Evolutionary conservation across 2,113 vertebrate genomes (phyloP).

Genomic region (Callorhinus ursinus): DNA sequence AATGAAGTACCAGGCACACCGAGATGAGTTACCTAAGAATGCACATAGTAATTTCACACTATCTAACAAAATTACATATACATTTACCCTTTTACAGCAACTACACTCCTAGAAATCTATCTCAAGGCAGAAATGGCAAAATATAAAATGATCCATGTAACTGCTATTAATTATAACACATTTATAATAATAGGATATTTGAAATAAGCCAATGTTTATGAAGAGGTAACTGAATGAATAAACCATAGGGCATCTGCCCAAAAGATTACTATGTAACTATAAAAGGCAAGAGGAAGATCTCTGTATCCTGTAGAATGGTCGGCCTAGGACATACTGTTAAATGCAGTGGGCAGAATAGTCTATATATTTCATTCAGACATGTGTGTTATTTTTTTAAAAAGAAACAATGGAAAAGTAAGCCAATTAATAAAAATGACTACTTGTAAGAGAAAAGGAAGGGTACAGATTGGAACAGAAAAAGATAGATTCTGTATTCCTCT

Average conservation of each 20-base stretch:
- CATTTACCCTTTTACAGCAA: background rate
- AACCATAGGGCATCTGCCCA: background rate
- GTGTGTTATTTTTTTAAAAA: background rate
- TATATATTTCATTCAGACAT: background rate
- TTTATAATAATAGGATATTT: background rate
- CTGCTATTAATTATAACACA: background rate
- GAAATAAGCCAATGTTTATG: conserved; percentile 26
- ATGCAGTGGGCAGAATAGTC: background rate
- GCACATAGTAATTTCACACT: background rate
- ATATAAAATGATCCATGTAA: background rate
- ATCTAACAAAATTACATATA: background rate
- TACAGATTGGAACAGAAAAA: background rate
- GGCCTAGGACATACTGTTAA: background rate
- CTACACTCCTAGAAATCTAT: background rate
- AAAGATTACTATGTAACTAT: background rate
- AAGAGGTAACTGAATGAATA: background rate
- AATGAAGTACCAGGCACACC: background rate
- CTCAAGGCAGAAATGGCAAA: background rate
- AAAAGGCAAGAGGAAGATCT: background rate
- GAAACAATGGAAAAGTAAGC: background rate
- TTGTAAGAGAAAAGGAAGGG: background rate
- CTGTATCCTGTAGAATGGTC: background rate
- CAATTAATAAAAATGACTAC: background rate
- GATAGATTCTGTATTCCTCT: background rate
- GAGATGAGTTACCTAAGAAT: background rate